Base-by-base conservation (phyloP, 2,113 vertebrate genomes). In the Smithornis capensis region DNA sequence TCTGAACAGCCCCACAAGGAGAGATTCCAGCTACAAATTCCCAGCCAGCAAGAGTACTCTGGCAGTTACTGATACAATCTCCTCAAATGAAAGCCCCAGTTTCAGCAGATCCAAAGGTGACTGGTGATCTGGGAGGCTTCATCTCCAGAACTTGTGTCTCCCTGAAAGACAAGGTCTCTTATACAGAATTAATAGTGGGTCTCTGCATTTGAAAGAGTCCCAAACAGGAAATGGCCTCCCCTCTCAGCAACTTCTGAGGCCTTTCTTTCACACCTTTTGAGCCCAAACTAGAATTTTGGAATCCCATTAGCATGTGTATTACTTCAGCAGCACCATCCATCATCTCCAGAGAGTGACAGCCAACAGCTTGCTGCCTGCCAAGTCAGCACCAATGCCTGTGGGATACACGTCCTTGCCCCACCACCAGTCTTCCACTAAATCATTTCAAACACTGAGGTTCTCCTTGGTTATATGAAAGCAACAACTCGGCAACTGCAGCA, bases 221-320 rank as follows among this genome's bases (percentile, higher is more conserved):
- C 47, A 15, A 79, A 86, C 4, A 74, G 19, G 25, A 83, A 70
- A 63, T 25, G 33, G 25, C 42, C 23, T 69, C 55, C 19, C 31
- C 17, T 50, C 38, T 31, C 1, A 0, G 0, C 8, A 19, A 25
- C 24, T 67, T 57, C 64, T 63, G 27, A 77, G 9, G 5, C 22
- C 49, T 35, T 71, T 67, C 42, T 37, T 83, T 83, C 29, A 45
- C 24, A 57, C 12, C 19, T 85, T 70, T 55, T 17, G 29, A 88
- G 15, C 4, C 38, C 31, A 49, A 92, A 55, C 25, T 23, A 40
- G 9, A 57, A 24, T 49, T 67, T 0, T 49, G 13, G 28, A 31
- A 84, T 53, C 9, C 2, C 1, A 1, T 70, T 45, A 57, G n/a
- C 14, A 35, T 0, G 7, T 22, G 4, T 16, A 56, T 40, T 2